Percentiles rank a stretch among this genome's conserved stretches.
Conservation (phyloP, 2,888 invertebrate genomes). For the Troilus luridus region DNA sequence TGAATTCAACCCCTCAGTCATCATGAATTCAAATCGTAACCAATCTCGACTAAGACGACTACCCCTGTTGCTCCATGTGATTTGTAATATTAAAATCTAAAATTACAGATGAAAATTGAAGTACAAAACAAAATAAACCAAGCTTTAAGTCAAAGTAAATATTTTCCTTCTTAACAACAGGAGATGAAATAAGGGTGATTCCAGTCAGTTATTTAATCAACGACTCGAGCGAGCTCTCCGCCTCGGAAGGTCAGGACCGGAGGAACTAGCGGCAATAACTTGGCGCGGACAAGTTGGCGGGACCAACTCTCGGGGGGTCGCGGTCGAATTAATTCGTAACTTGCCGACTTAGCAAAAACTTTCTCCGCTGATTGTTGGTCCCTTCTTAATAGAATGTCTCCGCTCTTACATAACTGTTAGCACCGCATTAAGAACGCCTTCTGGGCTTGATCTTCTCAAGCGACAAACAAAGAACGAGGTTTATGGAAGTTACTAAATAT, state of each 20-base stretch:
- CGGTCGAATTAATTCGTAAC: constrained; percentile 54
- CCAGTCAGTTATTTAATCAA: neutral
- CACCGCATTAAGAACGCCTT: neutral
- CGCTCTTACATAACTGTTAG: constrained; percentile 1
- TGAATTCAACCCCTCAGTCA: neutral
- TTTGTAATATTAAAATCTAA: neutral
- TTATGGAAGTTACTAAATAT: neutral
- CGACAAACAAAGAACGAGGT: neutral
- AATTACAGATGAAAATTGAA: neutral
- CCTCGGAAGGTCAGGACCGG: neutral
- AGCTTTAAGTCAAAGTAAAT: neutral
- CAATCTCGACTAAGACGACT: neutral
- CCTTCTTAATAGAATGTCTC: constrained; percentile 11
- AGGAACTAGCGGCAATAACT: constrained; percentile 11
- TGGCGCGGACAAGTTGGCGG: constrained; percentile 32
- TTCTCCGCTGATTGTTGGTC: constrained; percentile 25
- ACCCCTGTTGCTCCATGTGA: neutral
- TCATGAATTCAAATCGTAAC: neutral
- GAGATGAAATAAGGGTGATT: neutral
- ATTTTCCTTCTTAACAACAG: neutral
- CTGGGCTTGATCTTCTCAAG: neutral
- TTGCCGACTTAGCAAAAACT: constrained; percentile 47
- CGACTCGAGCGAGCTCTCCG: neutral
- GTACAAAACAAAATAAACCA: neutral
- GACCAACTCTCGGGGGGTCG: constrained; percentile 21